A percentile compares a stretch with the other conserved stretches of the same genome.
Conservation (phyloP, 64 coral and sea anemone species). For the Exaiptasia diaphana region DNA sequence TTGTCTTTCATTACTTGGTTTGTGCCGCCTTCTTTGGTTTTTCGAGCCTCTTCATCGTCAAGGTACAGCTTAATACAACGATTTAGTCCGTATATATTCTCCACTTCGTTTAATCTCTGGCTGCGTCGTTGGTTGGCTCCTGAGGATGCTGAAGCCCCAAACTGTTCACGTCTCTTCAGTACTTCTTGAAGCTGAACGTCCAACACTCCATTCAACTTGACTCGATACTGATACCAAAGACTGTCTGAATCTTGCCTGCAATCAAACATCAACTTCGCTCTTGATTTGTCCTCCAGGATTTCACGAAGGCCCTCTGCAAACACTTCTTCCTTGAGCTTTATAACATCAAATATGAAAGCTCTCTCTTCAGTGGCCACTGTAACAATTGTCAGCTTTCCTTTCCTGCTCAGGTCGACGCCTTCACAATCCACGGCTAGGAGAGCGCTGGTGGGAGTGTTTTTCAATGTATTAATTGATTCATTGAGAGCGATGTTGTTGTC, state of each 20-base stretch:
- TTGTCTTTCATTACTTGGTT: neutral
- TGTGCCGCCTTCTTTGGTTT: conserved; percentile 23
- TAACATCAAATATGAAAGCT: conserved; percentile 60
- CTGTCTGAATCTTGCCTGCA: conserved; percentile 72
- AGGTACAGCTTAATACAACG: conserved; percentile 38
- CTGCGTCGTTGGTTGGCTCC: neutral
- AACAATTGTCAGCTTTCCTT: conserved; percentile 49
- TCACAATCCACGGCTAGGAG: conserved; percentile 64
- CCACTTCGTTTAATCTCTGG: conserved; percentile 16
- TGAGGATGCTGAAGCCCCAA: neutral
- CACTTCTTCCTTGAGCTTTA: conserved; percentile 30
- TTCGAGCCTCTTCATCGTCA: neutral
- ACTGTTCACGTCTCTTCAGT: conserved; percentile 9
- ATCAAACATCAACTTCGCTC: conserved; percentile 75
- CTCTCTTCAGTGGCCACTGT: conserved; percentile 51
- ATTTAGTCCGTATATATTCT: conserved; percentile 35
- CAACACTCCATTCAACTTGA: conserved; percentile 47
- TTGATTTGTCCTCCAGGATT: conserved; percentile 57
- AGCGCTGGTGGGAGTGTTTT: neutral
- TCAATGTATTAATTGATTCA: conserved; percentile 33
- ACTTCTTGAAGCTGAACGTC: conserved; percentile 74
- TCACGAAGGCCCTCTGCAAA: conserved; percentile 54
- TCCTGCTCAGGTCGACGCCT: conserved; percentile 54
- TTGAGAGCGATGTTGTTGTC: conserved; percentile 24
- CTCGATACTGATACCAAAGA: conserved; percentile 56